phyloP scores from a whole-genome alignment of 1,140 invertebrate species.

The Drosophila setifemur region DNA sequence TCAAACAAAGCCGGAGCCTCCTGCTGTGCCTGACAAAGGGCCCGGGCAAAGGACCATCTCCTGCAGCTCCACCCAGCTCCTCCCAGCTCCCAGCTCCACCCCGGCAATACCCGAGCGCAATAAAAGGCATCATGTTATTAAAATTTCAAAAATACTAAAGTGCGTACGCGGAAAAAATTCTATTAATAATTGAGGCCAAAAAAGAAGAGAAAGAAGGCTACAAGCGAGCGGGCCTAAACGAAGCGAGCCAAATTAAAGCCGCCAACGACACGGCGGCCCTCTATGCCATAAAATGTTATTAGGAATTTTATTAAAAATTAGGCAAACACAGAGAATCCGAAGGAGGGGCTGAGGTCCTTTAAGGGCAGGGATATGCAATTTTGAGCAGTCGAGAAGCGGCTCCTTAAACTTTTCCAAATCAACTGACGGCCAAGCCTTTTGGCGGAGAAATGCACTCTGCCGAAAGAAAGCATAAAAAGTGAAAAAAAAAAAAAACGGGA shows the following conservation, averaged over 20 bases:
- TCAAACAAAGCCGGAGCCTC: constrained; percentile 55
- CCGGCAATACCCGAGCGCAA: constrained; percentile 61
- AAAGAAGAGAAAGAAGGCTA: neutral
- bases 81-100: constrained; percentile 2
- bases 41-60: neutral
- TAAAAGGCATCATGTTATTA: constrained; percentile 78
- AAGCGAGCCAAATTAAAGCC: constrained; percentile 61
- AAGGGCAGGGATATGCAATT: constrained; percentile 7
- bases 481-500: no score
- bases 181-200: constrained; percentile 71
- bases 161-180: constrained; percentile 66
- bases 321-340: constrained; percentile 31
- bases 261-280: constrained; percentile 4
- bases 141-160: constrained; percentile 80
- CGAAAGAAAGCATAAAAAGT: no score
- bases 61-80: neutral
- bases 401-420: constrained; percentile 51
- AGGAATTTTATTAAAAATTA: constrained; percentile 73
- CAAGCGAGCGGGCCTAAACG: constrained; percentile 24
- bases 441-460: constrained; percentile 37
- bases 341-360: constrained; percentile 1
- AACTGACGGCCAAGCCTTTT: constrained; percentile 47
- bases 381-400: constrained; percentile 39
- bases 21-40: constrained; percentile 39
- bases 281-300: constrained; percentile 66